These are phyloP conservation scores for Dreissena rostriformis DNA, from an alignment of 1,140 invertebrate genomes.

Conservation along the genomic window DNA sequence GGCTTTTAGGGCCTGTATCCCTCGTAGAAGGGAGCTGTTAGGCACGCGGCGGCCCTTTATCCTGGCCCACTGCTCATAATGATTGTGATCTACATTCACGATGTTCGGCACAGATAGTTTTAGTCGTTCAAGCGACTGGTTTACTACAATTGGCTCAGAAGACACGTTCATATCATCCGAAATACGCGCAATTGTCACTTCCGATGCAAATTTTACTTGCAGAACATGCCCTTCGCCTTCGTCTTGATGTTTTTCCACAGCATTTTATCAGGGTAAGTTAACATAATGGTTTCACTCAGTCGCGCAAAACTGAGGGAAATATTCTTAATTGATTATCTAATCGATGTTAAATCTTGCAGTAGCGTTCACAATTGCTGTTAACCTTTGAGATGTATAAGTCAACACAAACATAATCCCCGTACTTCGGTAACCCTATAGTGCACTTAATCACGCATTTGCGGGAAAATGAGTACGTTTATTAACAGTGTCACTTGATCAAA, in stretches of 20 bases:
- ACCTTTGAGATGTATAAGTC: no score
- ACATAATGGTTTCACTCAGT: no score
- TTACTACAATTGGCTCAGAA: background rate
- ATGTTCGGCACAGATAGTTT: slow-evolving; percentile 1
- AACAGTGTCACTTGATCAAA: no score
- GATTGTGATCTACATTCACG: slow-evolving; percentile 42
- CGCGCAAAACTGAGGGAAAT: no score
- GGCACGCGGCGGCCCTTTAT: slow-evolving; percentile 15
- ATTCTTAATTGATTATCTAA: no score
- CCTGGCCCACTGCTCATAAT: slow-evolving; percentile 51
- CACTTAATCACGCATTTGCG: no score
- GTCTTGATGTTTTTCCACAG: background rate
- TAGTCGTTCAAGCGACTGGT: background rate
- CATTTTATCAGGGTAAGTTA: no score
- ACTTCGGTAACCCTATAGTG: no score
- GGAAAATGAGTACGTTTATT: no score
- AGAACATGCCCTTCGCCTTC: slow-evolving; percentile 1
- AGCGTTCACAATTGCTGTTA: no score
- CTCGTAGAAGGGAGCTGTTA: slow-evolving; percentile 30
- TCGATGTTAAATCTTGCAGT: no score
- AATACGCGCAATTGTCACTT: background rate
- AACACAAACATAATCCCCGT: no score
- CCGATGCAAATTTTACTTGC: slow-evolving; percentile 16
- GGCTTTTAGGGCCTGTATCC: slow-evolving; percentile 36
- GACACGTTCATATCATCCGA: background rate